Conservation (phyloP, 2,888 invertebrate genomes). For the Villa cingulata region DNA sequence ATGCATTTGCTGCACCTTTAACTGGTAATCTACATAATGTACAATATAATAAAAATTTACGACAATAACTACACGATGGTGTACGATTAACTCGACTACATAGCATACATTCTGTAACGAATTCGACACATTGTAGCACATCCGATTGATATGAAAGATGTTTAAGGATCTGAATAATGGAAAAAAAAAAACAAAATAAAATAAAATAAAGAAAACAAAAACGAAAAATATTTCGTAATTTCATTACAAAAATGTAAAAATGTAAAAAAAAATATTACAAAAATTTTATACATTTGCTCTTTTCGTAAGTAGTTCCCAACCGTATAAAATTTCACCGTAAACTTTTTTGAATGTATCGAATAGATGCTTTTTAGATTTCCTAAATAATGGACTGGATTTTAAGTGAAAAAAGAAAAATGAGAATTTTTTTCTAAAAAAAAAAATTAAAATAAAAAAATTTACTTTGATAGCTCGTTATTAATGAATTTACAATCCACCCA, state of each 20-base stretch:
- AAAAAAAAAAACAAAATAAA: not conserved
- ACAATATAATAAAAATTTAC: slow-evolving; percentile 63
- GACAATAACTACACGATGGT: slow-evolving; percentile 59
- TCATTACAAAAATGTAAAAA: too few relatives aligned
- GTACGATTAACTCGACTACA: slow-evolving; percentile 54
- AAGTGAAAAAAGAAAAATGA: not conserved
- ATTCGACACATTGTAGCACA: slow-evolving; percentile 52
- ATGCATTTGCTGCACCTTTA: slow-evolving; percentile 71
- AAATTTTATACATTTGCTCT: too few relatives aligned
- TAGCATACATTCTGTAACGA: slow-evolving; percentile 55
- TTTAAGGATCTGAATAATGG: slow-evolving; percentile 45
- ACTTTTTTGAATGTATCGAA: slow-evolving; percentile 76
- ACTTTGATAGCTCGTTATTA: slow-evolving; percentile 8
- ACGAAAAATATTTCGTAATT: too few relatives aligned
- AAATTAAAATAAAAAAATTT: not conserved
- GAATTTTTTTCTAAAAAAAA: not conserved
- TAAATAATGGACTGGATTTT: not conserved
- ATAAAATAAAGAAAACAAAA: too few relatives aligned
- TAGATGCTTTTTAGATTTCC: slow-evolving; percentile 27
- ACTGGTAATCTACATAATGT: slow-evolving; percentile 76
- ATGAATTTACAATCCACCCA: slow-evolving; percentile 33
- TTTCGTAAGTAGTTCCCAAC: slow-evolving; percentile 68
- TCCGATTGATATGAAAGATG: slow-evolving; percentile 40
- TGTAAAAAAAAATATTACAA: slow-evolving; percentile 7
- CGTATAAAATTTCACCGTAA: slow-evolving; percentile 79